Evolutionary conservation across 2,797 vertebrate genomes (phyloP).

Genomic region (Crocidura indochinensis): DNA sequence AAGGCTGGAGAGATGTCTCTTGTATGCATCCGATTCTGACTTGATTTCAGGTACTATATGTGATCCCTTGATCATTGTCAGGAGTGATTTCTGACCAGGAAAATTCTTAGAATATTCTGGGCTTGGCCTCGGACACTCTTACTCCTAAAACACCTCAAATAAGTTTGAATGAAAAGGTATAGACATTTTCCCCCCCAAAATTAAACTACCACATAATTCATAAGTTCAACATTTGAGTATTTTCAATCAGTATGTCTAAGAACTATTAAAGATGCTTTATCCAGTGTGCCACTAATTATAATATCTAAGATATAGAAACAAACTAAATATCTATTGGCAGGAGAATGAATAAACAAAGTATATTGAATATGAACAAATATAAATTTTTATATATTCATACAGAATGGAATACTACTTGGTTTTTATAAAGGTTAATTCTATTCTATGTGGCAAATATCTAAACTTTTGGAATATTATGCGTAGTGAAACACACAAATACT

Average conservation of each 20-base stretch:
- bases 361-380: too few species aligned
- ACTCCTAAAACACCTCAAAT: too few species aligned
- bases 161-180: background rate
- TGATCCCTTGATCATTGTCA: too few species aligned
- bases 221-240: background rate
- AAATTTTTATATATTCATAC: too few species aligned
- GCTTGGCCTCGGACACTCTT: too few species aligned
- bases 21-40: too few species aligned
- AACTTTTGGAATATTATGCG: background rate
- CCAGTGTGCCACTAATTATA: background rate
- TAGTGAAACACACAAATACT: conserved; percentile 10
- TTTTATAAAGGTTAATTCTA: background rate
- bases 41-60: too few species aligned
- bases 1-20: too few species aligned
- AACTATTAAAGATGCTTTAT: background rate
- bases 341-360: background rate
- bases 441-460: background rate
- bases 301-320: background rate
- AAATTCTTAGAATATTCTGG: too few species aligned
- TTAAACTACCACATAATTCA: background rate
- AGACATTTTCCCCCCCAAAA: conserved; percentile 8
- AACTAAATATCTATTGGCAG: background rate
- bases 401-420: background rate
- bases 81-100: too few species aligned
- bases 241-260: conserved; percentile 5